Conservation (phyloP, 2,113 vertebrate species). For the Syrmaticus mikado region DNA sequence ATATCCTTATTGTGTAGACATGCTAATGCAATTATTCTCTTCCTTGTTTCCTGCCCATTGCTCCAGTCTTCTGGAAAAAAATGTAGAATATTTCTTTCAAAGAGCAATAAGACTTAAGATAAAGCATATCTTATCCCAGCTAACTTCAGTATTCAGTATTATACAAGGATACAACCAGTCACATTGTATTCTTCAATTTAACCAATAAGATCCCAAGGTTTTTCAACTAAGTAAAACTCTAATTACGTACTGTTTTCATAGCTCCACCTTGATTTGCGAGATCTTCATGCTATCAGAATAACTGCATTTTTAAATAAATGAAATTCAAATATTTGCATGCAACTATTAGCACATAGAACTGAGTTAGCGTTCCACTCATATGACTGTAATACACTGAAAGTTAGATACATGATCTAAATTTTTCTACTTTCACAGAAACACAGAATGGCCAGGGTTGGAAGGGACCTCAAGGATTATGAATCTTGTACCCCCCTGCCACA, state of each 20-base stretch:
- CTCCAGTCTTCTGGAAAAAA: neutral
- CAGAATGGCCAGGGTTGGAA: no score
- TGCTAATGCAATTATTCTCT: neutral
- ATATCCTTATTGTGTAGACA: neutral
- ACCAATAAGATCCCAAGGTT: neutral
- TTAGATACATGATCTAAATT: neutral
- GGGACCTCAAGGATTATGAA: no score
- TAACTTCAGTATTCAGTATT: neutral
- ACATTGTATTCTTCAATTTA: neutral
- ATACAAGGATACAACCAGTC: accelerated
- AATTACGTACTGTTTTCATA: neutral
- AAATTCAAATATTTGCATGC: neutral
- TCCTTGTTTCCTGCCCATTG: neutral
- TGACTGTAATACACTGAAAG: neutral
- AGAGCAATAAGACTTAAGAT: neutral
- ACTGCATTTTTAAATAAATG: neutral
- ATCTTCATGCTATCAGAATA: neutral
- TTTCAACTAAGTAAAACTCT: neutral
- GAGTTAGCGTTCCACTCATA: neutral
- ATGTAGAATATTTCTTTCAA: neutral
- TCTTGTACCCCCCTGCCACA: no score
- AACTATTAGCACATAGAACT: neutral
- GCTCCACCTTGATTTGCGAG: neutral
- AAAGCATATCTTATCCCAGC: neutral
- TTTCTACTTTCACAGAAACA: neutral